These are phyloP conservation scores for Pteria penguin DNA, from an alignment of 2,888 invertebrate species.

Conservation along the genomic window DNA sequence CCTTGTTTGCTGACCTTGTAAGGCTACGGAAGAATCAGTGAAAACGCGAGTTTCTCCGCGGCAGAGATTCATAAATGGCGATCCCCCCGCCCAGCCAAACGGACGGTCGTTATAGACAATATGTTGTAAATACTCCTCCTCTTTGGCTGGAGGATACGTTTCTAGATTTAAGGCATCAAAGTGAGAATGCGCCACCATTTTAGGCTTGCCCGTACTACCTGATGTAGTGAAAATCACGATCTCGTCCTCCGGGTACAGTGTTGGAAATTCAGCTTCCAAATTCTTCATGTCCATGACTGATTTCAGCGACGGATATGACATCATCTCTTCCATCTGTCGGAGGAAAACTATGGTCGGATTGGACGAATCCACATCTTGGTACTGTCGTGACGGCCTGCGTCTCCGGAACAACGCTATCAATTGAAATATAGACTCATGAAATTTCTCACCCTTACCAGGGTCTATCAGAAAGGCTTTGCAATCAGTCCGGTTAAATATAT, in stretches of 20 bases:
- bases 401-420: background rate
- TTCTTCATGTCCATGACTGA: background rate
- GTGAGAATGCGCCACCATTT: slow-evolving; percentile 26
- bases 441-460: slow-evolving; percentile 14
- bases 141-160: background rate
- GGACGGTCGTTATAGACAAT: slow-evolving; percentile 23
- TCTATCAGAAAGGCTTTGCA: slow-evolving; percentile 18
- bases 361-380: slow-evolving; percentile 3
- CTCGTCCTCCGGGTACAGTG: slow-evolving; percentile 17
- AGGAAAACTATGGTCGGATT: background rate
- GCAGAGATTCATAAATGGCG: slow-evolving; percentile 3
- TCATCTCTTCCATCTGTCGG: background rate
- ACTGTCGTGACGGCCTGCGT: background rate
- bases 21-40: slow-evolving; percentile 5
- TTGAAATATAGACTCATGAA: background rate
- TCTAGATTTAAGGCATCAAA: slow-evolving; percentile 10
- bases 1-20: background rate
- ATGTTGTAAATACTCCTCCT: background rate
- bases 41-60: slow-evolving; percentile 17
- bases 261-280: background rate
- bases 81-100: slow-evolving; percentile 26
- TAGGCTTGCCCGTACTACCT: slow-evolving; percentile 21
- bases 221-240: slow-evolving; percentile 21
- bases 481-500: background rate
- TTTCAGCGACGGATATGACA: background rate